Base-by-base conservation (phyloP, 2,888 invertebrate species). In the Plagodis pulveraria region DNA sequence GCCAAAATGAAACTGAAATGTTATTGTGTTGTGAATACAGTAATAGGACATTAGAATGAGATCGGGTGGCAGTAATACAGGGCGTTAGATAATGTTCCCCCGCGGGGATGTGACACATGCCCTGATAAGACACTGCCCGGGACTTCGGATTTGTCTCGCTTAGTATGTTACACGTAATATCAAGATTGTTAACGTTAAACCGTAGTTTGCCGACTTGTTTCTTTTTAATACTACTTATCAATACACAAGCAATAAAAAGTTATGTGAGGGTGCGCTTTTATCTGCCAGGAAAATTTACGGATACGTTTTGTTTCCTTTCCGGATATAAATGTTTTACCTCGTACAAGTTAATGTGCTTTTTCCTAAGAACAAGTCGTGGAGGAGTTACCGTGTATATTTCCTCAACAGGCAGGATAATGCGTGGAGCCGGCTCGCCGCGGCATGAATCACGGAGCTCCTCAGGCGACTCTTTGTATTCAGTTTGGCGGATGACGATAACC, bases 401-500 rank as follows among this genome's bases (percentile, higher is more conserved):
- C 70, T 76, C 78, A 77, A 84, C 86, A 83, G 81, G 83, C 81
- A 81, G 78, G 84, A 84, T 87, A 86, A 86, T 85, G 83, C 74
- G 76, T 75, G 71, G 78, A 84, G 83, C 79, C 78, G 80, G 84
- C 82, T 82, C 56, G 60, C 12, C 42, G 32, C 41, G 56, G 60
- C 56, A 86, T 89, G 90, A 91, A 89, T 91, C 89, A 89, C 83
- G 79, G 79, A 78, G 83, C 83, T 87, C 84, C 84, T 81, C 77
- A 78, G 78, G 80, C 81, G 77, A 80, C 80, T 84, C 88, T 87
- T 89, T 90, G 88, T 89, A 84, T 88, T 89, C 87, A 80, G 91
- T 90, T 91, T 91, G 91, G 91, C 83, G 87, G 86, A 81, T 87
- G 87, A 87, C 87, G 91, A 91, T 91, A 91, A 91, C 91, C 91